Evolutionary conservation across 2,888 invertebrate genomes (phyloP).

Genomic region (Eudasyphora cyanicolor): DNA sequence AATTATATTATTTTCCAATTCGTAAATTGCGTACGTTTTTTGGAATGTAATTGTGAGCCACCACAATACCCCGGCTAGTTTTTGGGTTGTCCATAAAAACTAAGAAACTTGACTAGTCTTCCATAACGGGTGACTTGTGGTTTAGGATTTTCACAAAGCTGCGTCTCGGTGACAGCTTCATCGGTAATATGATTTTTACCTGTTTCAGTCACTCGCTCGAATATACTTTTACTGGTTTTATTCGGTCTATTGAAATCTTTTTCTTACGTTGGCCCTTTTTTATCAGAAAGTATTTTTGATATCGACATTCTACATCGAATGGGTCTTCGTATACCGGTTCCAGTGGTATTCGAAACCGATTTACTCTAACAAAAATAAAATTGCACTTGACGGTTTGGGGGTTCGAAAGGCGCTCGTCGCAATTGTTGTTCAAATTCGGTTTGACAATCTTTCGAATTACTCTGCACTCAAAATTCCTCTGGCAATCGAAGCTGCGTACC

Average conservation of each 20-base stretch:
- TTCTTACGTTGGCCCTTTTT: neutral
- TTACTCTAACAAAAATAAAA: conserved; percentile 53
- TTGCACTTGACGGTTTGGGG: conserved; percentile 9
- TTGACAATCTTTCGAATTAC: too few relatives aligned
- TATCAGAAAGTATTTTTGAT: conserved; percentile 38
- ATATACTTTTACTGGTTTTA: too few relatives aligned
- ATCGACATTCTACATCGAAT: conserved; percentile 25
- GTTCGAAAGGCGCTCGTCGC: conserved; percentile 23
- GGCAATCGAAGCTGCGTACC: too few relatives aligned
- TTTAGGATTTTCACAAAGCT: neutral
- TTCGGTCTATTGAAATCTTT: conserved; percentile 47
- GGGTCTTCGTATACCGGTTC: conserved; percentile 53
- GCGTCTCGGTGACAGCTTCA: too few relatives aligned
- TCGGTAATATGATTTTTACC: too few relatives aligned
- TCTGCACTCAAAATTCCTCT: too few relatives aligned
- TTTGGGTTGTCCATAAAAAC: too few relatives aligned
- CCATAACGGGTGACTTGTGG: neutral
- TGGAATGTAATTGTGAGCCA: too few relatives aligned
- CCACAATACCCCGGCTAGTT: too few relatives aligned
- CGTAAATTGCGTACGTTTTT: too few relatives aligned
- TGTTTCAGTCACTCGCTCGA: too few relatives aligned
- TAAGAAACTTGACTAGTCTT: neutral
- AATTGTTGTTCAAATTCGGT: conserved; percentile 39
- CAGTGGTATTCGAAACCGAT: conserved; percentile 38
- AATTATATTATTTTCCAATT: too few relatives aligned